A percentile compares a stretch with the other conserved stretches of the same genome.
These are phyloP conservation scores for Ennomos quercinarius DNA, from an alignment of 2,888 invertebrate genomes.

Conservation along the genomic window DNA sequence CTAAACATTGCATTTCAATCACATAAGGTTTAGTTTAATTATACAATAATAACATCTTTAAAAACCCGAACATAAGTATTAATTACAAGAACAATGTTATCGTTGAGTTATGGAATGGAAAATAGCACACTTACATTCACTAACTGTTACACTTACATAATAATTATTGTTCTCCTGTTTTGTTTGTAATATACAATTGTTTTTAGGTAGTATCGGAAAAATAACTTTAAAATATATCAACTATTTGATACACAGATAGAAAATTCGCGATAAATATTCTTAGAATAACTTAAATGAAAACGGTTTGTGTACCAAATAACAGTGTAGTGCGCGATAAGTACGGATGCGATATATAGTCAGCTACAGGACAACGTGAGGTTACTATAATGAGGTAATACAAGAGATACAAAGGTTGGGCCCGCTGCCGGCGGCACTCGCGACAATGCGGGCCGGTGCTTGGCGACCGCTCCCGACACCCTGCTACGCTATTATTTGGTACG, in stretches of 20 bases:
- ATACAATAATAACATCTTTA: slow-evolving; percentile 84
- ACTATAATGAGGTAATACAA: slow-evolving; percentile 75
- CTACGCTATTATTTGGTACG: slow-evolving; percentile 82
- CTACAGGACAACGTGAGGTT: slow-evolving; percentile 72
- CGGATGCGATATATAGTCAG: slow-evolving; percentile 60
- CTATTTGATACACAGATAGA: slow-evolving; percentile 78
- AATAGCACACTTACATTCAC: slow-evolving; percentile 86
- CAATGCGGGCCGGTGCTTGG: slow-evolving; percentile 9
- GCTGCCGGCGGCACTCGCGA: slow-evolving; percentile 46
- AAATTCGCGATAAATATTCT: slow-evolving; percentile 71
- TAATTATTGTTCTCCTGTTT: slow-evolving; percentile 86
- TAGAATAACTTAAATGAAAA: slow-evolving; percentile 75
- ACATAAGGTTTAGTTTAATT: slow-evolving; percentile 85
- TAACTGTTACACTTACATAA: slow-evolving; percentile 85
- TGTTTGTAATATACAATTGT: slow-evolving; percentile 83
- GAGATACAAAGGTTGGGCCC: slow-evolving; percentile 50
- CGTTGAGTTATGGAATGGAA: slow-evolving; percentile 85
- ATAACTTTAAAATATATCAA: slow-evolving; percentile 82
- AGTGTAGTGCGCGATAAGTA: slow-evolving; percentile 81
- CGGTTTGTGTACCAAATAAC: slow-evolving; percentile 80
- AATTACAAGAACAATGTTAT: slow-evolving; percentile 82
- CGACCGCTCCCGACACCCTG: slow-evolving; percentile 42
- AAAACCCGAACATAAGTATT: slow-evolving; percentile 82
- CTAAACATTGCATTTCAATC: slow-evolving; percentile 86
- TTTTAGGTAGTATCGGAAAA: slow-evolving; percentile 83